Conservation (phyloP, 1,140 invertebrate genomes). For the Phthorimaea operculella region DNA sequence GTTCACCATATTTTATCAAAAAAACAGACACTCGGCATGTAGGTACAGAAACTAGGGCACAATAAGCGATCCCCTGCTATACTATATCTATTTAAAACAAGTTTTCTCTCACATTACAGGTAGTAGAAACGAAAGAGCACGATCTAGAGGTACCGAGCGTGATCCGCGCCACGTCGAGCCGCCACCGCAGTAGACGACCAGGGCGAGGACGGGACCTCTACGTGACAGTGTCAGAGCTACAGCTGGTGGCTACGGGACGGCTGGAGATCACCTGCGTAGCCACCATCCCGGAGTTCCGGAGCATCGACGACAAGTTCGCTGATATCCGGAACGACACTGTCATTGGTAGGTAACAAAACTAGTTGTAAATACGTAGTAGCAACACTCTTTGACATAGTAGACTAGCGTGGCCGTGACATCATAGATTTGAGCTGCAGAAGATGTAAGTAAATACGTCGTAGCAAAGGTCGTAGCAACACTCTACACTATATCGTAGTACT, state of each 20-base stretch:
- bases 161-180: constrained; percentile 28
- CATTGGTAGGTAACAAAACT: constrained; percentile 32
- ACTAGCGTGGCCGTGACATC: no score
- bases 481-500: no score
- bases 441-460: no score
- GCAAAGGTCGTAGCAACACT: no score
- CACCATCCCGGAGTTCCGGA: constrained; percentile 72
- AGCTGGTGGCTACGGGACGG: constrained; percentile 70
- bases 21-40: no score
- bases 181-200: constrained; percentile 38
- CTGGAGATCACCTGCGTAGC: constrained; percentile 74
- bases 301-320: constrained; percentile 59
- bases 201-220: constrained; percentile 40
- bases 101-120: constrained; percentile 22
- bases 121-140: constrained; percentile 27
- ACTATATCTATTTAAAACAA: no score
- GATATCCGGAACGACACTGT: constrained; percentile 60
- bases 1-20: no score
- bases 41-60: no score
- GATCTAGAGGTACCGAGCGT: constrained; percentile 25
- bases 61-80: no score
- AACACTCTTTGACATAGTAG: no score
- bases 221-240: constrained; percentile 69
- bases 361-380: no score
- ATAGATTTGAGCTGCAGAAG: no score